Base-by-base conservation (phyloP, 2,888 invertebrate species). In the Aleiodes leptofemur region DNA sequence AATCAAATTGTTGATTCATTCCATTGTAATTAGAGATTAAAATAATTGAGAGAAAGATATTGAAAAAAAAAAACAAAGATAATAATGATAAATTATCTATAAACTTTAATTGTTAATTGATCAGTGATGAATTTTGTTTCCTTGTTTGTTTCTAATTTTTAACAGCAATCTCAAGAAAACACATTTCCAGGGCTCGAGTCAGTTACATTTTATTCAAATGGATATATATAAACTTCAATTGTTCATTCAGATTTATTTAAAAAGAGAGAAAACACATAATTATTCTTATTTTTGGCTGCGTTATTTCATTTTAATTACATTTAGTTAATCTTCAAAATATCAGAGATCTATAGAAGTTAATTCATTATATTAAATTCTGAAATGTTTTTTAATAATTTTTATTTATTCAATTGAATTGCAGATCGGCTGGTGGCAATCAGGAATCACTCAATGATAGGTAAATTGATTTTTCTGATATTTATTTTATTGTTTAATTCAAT, bases 391-490 rank as follows among this genome's bases (percentile, higher is more conserved):
- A 73, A 78, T 66, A 74, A 72, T 80, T 79, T 43, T 79, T 56
- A 70, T 69, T 64, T 82, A 81, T 87, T 86, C 83, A 82, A 85
- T 88, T 87, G 83, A 81, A 86, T 89, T 89, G 76, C 89, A 89
- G 89, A 86, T 89, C 88, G 76, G 84, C 83, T 77, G 85, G 84
- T 78, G 85, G 84, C 9, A 71, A 61, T 83, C 87, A 87, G 86
- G 89, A 89, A 82, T 86, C 87, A 78, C 85, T 89, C 82, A 89
- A 89, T 80, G 87, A 89, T 86, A 88, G 88, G 89, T 89, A 87
- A 76, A 72, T 78, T 78, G 64, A 16, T 76, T 72, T 31, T 78
- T 56, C 73, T 69, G 59, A 66, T 56, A 51, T 76, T 69, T 23
- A 51, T 56, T 57, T 69, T 29, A 59, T 38, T 43, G 61, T 29